Conservation (phyloP, 2,797 vertebrate species). For the Poeciliopsis infans region DNA sequence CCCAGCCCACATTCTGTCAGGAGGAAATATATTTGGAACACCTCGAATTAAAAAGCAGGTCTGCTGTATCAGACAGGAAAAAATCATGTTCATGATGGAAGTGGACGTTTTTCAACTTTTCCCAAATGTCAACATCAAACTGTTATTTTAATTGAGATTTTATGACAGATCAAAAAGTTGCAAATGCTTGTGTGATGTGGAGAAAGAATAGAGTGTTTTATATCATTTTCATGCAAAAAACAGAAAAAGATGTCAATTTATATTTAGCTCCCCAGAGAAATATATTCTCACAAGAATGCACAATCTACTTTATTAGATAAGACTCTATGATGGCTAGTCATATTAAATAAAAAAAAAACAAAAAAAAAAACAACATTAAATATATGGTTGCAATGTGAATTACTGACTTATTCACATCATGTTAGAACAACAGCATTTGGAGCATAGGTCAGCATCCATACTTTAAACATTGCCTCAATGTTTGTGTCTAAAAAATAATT, state of each 20-base stretch:
- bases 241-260: neutral
- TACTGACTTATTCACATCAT: neutral
- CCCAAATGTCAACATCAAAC: neutral
- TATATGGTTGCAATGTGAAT: neutral
- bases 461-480: conserved; percentile 39
- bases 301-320: neutral
- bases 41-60: conserved; percentile 17
- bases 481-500: conserved; percentile 52
- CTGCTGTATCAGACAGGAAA: conserved; percentile 33
- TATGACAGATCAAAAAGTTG: neutral
- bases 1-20: conserved; percentile 25
- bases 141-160: neutral
- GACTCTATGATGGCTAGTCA: neutral
- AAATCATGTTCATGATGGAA: conserved; percentile 46
- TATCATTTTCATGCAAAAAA: neutral
- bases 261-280: neutral
- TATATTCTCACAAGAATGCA: neutral
- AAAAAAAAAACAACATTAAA: neutral
- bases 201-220: neutral
- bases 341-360: neutral
- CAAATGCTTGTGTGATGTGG: neutral
- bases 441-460: conserved; percentile 35
- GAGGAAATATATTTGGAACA: conserved; percentile 27
- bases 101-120: neutral
- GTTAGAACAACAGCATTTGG: conserved; percentile 39